Percentiles rank a stretch among this genome's conserved stretches.
Conservation (phyloP, 2,888 invertebrate species). For the Trileptium ribeirensis region DNA sequence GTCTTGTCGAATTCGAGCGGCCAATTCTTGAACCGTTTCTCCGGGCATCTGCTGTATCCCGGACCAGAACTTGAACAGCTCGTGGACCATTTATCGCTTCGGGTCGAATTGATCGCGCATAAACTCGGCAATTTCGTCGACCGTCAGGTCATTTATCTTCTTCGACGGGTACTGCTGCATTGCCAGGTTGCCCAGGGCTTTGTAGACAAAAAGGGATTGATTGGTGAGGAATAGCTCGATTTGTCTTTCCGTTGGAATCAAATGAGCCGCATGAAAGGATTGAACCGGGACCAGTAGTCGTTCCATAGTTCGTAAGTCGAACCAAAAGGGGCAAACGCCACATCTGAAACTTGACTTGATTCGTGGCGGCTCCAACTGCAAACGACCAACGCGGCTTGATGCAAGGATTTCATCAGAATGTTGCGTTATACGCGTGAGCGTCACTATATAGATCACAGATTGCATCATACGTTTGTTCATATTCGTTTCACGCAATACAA, state of each 20-base stretch:
- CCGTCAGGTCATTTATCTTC: background rate
- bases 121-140: background rate
- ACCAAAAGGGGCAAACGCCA: conserved; percentile 8
- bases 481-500: no score
- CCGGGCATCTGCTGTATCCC: conserved; percentile 27
- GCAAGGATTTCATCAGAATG: no score
- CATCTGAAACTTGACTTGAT: background rate
- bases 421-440: no score
- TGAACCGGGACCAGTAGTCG: conserved; percentile 7
- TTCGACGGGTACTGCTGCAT: background rate
- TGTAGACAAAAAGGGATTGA: conserved; percentile 26
- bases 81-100: background rate
- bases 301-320: conserved; percentile 20
- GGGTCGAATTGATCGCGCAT: background rate
- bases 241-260: background rate
- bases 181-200: background rate
- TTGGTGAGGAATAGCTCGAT: background rate
- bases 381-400: no score
- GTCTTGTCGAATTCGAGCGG: conserved; percentile 30
- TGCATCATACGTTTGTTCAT: no score
- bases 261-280: background rate
- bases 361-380: no score
- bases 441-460: no score
- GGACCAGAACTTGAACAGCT: conserved; percentile 31
- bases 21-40: conserved; percentile 30